phyloP scores from a whole-genome alignment of 1,140 invertebrate species.

The Brachionus manjavacas region DNA sequence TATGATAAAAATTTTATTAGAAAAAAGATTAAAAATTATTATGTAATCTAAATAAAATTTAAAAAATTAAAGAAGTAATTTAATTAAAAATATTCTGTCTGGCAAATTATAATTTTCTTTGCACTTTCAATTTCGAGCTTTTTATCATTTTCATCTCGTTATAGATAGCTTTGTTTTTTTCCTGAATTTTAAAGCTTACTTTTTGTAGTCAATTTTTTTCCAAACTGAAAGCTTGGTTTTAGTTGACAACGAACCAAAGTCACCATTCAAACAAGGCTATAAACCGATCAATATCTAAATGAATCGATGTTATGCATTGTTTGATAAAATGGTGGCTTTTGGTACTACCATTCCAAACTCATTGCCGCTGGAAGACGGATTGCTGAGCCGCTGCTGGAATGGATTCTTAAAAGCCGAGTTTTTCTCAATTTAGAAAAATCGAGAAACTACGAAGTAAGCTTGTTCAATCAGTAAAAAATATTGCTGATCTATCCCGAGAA shows the following conservation, averaged over 20 bases:
- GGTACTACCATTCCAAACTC: slow-evolving; percentile 19
- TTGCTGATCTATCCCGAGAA: neutral
- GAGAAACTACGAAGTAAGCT: slow-evolving; percentile 19
- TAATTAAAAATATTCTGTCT: too few relatives aligned
- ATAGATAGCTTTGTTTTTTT: neutral
- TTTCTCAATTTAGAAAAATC: slow-evolving; percentile 19
- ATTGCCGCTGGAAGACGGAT: neutral
- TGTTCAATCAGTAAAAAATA: neutral
- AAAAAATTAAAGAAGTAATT: too few relatives aligned
- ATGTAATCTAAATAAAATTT: too few relatives aligned
- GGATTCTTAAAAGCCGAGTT: slow-evolving; percentile 1
- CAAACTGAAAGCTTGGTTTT: neutral
- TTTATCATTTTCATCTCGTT: too few relatives aligned
- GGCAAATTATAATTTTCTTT: too few relatives aligned
- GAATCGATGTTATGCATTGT: neutral
- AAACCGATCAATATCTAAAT: neutral
- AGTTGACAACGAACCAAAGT: neutral
- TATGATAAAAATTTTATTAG: too few relatives aligned
- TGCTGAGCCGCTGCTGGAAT: slow-evolving; percentile 15
- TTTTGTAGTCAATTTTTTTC: neutral
- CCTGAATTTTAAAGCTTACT: neutral
- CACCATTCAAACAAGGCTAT: neutral
- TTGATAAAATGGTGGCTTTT: neutral
- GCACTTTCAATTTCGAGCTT: too few relatives aligned
- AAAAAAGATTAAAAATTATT: too few relatives aligned